phyloP scores from a whole-genome alignment of 2,797 vertebrate genomes.

The Lutjanus argentimaculatus region DNA sequence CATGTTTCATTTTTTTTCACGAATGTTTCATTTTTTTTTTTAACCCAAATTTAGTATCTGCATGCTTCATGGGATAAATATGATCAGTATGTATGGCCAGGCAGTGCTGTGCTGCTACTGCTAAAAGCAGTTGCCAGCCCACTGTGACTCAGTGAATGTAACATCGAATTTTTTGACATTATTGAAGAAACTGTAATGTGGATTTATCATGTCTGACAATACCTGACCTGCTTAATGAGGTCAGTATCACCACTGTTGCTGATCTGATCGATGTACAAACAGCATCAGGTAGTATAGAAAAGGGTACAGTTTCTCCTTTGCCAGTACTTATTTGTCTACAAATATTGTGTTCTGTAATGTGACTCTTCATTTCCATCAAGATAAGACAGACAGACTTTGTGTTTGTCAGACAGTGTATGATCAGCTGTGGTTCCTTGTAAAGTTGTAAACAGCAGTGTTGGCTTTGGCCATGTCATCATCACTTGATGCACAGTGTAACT shows the following conservation, averaged over 20 bases:
- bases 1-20: background rate
- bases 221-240: background rate
- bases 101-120: background rate
- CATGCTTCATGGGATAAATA: background rate
- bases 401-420: slow-evolving; percentile 24
- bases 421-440: slow-evolving; percentile 43
- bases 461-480: slow-evolving; percentile 53
- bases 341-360: slow-evolving; percentile 5
- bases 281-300: background rate
- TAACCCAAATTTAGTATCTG: background rate
- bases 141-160: background rate
- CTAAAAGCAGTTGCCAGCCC: background rate
- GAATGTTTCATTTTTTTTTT: background rate
- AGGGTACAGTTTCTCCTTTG: background rate
- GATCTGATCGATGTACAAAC: background rate
- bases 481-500: slow-evolving; percentile 56
- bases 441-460: slow-evolving; percentile 49
- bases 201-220: background rate
- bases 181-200: background rate
- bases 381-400: slow-evolving; percentile 10
- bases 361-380: background rate
- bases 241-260: background rate
- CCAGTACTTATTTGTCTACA: background rate
- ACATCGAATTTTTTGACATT: background rate
- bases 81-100: background rate